phyloP scores from a whole-genome alignment of 1,140 invertebrate species.

The Trichonephila clavipes region DNA sequence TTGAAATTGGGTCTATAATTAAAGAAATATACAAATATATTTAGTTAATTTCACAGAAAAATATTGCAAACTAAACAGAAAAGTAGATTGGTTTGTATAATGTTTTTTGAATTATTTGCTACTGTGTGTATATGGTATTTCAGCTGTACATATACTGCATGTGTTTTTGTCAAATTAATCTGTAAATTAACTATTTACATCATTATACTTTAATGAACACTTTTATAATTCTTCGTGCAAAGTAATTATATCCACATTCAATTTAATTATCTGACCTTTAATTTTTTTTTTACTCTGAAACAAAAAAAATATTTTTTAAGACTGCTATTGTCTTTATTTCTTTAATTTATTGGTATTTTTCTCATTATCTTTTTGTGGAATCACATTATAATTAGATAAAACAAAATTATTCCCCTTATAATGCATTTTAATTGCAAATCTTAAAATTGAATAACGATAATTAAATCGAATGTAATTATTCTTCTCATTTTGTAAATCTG shows the following conservation, averaged over 20 bases:
- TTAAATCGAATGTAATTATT: constrained; percentile 6
- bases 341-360: neutral
- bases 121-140: too few relatives aligned
- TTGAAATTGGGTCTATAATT: too few relatives aligned
- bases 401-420: neutral
- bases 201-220: too few relatives aligned
- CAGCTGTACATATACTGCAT: too few relatives aligned
- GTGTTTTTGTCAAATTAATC: too few relatives aligned
- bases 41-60: too few relatives aligned
- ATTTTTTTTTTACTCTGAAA: neutral
- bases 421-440: neutral
- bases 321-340: neutral
- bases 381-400: neutral
- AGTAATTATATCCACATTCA: neutral
- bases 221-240: neutral
- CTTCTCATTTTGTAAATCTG: neutral
- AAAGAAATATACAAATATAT: too few relatives aligned
- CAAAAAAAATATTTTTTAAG: neutral
- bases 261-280: constrained; percentile 14
- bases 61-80: too few relatives aligned
- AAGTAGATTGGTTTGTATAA: too few relatives aligned
- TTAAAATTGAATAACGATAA: neutral
- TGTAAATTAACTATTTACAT: too few relatives aligned
- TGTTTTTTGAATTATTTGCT: too few relatives aligned
- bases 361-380: neutral